Evolutionary conservation across 2,888 invertebrate genomes (phyloP).

Genomic region (Melitaea athalia): DNA sequence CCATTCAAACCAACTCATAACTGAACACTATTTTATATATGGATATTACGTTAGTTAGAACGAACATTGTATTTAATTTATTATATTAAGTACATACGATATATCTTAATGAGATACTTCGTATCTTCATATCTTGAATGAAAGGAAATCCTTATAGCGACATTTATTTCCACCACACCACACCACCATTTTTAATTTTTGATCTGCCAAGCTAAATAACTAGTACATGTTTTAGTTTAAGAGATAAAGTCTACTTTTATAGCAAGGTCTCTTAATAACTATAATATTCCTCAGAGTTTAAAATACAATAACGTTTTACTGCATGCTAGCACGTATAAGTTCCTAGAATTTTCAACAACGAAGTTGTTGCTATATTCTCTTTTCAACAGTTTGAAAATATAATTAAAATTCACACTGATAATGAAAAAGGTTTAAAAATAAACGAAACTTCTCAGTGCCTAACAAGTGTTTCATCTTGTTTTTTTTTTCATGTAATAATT

Average conservation of each 20-base stretch:
- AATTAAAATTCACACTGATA: constrained; percentile 14
- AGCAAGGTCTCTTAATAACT: constrained; percentile 10
- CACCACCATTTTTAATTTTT: not conserved
- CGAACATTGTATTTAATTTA: not conserved
- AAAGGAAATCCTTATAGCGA: not conserved
- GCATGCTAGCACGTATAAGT: constrained; percentile 11
- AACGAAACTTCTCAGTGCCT: not conserved
- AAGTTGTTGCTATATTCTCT: constrained; percentile 13
- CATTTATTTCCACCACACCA: not conserved
- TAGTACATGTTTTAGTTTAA: not conserved
- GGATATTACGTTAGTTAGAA: constrained; percentile 12
- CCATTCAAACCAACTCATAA: constrained; percentile 13
- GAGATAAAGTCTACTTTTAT: constrained; percentile 4
- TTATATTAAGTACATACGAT: not conserved
- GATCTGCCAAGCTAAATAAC: not conserved
- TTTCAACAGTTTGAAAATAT: constrained; percentile 5
- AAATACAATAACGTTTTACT: constrained; percentile 9
- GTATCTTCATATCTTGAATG: not conserved
- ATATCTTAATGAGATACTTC: not conserved
- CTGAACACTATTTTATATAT: constrained; percentile 12
- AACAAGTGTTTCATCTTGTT: not conserved
- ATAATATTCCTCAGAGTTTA: constrained; percentile 14
- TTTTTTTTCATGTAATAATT: not conserved
- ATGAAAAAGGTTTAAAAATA: constrained; percentile 14
- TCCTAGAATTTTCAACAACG: constrained; percentile 17